Percentiles rank a stretch among this genome's conserved stretches.
Evolutionary conservation across 2,888 invertebrate species (phyloP).

Genomic region (Ornithoptera alexandrae): DNA sequence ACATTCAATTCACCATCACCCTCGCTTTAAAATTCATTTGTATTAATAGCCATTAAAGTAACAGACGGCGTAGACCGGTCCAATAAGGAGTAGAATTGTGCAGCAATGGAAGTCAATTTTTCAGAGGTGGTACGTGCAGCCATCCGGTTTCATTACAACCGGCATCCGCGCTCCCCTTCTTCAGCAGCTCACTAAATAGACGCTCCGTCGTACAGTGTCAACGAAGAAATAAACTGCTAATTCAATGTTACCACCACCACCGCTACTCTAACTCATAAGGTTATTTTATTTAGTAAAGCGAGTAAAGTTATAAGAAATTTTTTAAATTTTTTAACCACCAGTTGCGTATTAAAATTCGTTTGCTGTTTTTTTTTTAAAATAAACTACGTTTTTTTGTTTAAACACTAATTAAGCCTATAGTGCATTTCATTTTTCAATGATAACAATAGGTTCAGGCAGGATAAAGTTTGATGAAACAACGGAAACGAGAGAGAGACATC

Average conservation of each 20-base stretch:
- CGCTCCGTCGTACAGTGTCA: slow-evolving; percentile 22
- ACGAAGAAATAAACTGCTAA: slow-evolving; percentile 15
- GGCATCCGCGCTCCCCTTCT: slow-evolving; percentile 23
- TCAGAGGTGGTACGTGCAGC: slow-evolving; percentile 25
- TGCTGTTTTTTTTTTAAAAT: too few relatives aligned
- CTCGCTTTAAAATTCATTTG: background rate
- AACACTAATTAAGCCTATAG: background rate
- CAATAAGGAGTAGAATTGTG: slow-evolving; percentile 22
- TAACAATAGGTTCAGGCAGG: too few relatives aligned
- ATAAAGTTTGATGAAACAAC: too few relatives aligned
- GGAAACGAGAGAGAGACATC: too few relatives aligned
- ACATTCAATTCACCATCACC: background rate
- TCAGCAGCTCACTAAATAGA: slow-evolving; percentile 27
- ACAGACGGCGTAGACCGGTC: slow-evolving; percentile 16
- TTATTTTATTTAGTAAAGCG: slow-evolving; percentile 5
- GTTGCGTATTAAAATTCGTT: background rate
- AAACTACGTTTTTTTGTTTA: background rate
- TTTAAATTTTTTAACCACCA: slow-evolving; percentile 11
- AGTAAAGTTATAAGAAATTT: slow-evolving; percentile 22
- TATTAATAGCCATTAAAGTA: slow-evolving; percentile 17
- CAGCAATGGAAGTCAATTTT: slow-evolving; percentile 25
- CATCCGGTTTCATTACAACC: slow-evolving; percentile 24
- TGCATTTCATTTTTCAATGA: too few relatives aligned
- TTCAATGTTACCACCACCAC: background rate
- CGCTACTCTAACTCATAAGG: background rate